Base-by-base conservation (phyloP, 2,113 vertebrate genomes). In the Percina caprodes region DNA sequence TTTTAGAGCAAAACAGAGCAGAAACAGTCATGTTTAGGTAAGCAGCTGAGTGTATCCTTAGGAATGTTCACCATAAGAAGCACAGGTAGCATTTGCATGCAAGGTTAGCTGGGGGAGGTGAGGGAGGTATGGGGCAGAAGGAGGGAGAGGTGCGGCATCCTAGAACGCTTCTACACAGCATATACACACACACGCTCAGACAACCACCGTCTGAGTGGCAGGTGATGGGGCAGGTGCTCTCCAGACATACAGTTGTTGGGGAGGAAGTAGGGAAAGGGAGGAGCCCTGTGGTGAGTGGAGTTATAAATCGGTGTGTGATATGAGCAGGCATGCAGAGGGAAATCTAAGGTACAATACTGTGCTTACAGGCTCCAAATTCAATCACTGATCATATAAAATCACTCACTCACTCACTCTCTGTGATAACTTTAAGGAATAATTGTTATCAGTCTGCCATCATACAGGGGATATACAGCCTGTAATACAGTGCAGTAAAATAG, bases 141-240 rank as follows among this genome's bases (percentile, higher is more conserved):
- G 59, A 70, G 49, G 68, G 72, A 24, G 49, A 88, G 82, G 84
- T 78, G 74, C 74, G 86, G 89, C 77, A 76, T 86, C 75, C 52
- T 82, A 77, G 83, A 75, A 61, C 10, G 21, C 33, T 68, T 74
- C 70, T 76, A 63, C 69, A 51, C 74, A 82, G 59, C 35, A 71
- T 35, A 55, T 42, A 67, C 62, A 56, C 77, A 73, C 79, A 82
- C 74, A 87, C 48, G 24, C 77, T 77, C 63, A 90, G 49, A 82
- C 75, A 89, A 26, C 52, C 70, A 23, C 79, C 69, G 89, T 86
- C 89, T 92, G 92, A 91, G 80, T 87, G 91, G 92, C 93, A 94
- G 93, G 92, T 94, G 91, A 94, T 91, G 80, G 79, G 84, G 88
- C 91, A 95, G 94, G 91, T 95, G 93, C 89, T 91, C 91, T 91